phyloP scores from a whole-genome alignment of 2,113 vertebrate species.

The Bostrychus sinensis region DNA sequence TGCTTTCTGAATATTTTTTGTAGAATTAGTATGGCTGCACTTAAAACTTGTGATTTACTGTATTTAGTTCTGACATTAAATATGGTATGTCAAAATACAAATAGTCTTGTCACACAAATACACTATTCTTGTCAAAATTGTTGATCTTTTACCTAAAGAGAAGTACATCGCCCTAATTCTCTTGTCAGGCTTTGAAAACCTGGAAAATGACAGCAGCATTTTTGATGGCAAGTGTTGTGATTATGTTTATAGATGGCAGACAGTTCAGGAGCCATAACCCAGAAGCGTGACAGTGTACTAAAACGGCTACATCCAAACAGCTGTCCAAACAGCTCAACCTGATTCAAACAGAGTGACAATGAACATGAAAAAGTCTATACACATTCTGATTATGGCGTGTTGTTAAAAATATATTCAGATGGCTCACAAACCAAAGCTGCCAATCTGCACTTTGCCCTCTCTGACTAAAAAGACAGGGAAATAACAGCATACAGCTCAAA shows the following conservation, averaged over 20 bases:
- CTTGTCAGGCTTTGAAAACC: constrained; percentile 11
- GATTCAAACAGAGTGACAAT: constrained; percentile 14
- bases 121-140: not conserved
- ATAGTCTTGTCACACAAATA: not conserved
- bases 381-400: constrained; percentile 24
- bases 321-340: constrained; percentile 26
- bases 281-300: constrained; percentile 31
- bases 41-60: not conserved
- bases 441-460: constrained; percentile 32
- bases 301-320: constrained; percentile 34
- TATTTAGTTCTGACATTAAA: too few relatives aligned
- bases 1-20: too few relatives aligned
- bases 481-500: constrained; percentile 16
- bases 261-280: constrained; percentile 32
- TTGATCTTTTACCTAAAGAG: constrained; percentile 26
- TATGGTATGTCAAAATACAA: not conserved
- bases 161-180: constrained; percentile 12
- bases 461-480: constrained; percentile 17
- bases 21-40: not conserved
- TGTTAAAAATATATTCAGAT: constrained; percentile 42
- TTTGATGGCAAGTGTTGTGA: constrained; percentile 18
- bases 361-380: constrained; percentile 21
- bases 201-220: constrained; percentile 18
- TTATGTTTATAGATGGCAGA: constrained; percentile 37
- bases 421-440: constrained; percentile 18